Evolutionary conservation across 2,113 vertebrate genomes (phyloP).

Genomic region (Rutilus rutilus): DNA sequence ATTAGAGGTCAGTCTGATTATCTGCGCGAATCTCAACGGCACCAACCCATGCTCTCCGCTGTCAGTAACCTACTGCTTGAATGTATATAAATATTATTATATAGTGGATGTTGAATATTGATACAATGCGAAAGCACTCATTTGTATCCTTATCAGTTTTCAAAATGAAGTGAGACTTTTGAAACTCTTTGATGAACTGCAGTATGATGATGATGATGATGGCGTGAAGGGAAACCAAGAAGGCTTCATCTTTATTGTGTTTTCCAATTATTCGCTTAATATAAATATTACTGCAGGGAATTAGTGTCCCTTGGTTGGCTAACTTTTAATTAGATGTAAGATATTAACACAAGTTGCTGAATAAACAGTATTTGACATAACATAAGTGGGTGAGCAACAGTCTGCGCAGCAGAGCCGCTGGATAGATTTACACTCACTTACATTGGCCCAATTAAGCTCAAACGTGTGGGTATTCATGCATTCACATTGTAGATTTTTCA

Average conservation of each 20-base stretch:
- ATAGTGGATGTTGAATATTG: constrained; percentile 3
- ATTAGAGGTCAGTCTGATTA: constrained; percentile 39
- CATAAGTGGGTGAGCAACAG: neutral
- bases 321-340: constrained; percentile 45
- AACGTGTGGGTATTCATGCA: neutral
- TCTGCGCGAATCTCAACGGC: constrained; percentile 20
- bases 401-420: neutral
- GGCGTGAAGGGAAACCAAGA: constrained; percentile 31
- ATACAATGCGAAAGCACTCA: constrained; percentile 63
- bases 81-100: neutral
- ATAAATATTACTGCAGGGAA: constrained; percentile 36
- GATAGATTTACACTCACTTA: constrained; percentile 1
- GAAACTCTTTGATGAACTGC: constrained; percentile 59
- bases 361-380: constrained; percentile 33
- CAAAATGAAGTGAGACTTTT: constrained; percentile 50
- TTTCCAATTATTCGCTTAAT: constrained; percentile 43
- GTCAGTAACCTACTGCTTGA: neutral
- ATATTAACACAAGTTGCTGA: constrained; percentile 45
- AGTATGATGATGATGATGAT: constrained; percentile 48
- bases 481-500: constrained; percentile 1
- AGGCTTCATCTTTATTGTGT: constrained; percentile 39
- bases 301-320: constrained; percentile 29
- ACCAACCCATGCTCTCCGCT: neutral
- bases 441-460: neutral
- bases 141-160: constrained; percentile 70